A percentile compares a stretch with the other conserved stretches of the same genome.
These are phyloP conservation scores for Druon quercuslanigerum DNA, from an alignment of 1,140 invertebrate genomes.

Conservation along the genomic window DNA sequence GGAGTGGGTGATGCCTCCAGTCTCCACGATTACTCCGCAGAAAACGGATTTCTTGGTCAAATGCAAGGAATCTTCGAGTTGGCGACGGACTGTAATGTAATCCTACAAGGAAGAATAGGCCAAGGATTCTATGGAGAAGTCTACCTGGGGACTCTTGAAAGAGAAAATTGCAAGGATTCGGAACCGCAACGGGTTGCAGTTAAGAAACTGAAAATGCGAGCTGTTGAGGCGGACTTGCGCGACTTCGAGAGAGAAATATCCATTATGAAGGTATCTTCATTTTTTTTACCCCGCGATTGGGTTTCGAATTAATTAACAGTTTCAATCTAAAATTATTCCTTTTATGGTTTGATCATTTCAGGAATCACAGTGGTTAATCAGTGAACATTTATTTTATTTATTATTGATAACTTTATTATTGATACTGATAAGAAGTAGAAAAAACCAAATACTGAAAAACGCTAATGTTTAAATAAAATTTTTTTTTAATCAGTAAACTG, in stretches of 20 bases:
- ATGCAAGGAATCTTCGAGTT: slow-evolving; percentile 75
- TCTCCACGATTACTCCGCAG: slow-evolving; percentile 32
- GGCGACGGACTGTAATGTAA: slow-evolving; percentile 76
- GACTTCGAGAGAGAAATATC: slow-evolving; percentile 85
- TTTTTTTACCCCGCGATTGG: neutral
- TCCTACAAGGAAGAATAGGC: slow-evolving; percentile 79
- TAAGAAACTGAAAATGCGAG: slow-evolving; percentile 81
- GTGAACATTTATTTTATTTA: too few relatives aligned
- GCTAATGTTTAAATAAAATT: too few relatives aligned
- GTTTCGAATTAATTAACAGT: too few relatives aligned
- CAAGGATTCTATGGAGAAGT: slow-evolving; percentile 86
- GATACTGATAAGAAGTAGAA: too few relatives aligned
- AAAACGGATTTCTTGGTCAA: slow-evolving; percentile 58
- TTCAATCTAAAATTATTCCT: too few relatives aligned
- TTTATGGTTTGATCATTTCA: too few relatives aligned
- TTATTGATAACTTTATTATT: too few relatives aligned
- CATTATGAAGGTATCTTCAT: slow-evolving; percentile 81
- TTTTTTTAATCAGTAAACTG: too few relatives aligned
- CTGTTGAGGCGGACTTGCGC: slow-evolving; percentile 68
- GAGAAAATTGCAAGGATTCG: slow-evolving; percentile 69
- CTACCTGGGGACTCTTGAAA: slow-evolving; percentile 79
- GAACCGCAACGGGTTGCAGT: slow-evolving; percentile 81
- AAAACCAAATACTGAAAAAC: too few relatives aligned
- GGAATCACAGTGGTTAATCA: too few relatives aligned
- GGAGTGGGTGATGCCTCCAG: slow-evolving; percentile 37